phyloP scores from a whole-genome alignment of 1,140 invertebrate species.

The Drosophila virilis region DNA sequence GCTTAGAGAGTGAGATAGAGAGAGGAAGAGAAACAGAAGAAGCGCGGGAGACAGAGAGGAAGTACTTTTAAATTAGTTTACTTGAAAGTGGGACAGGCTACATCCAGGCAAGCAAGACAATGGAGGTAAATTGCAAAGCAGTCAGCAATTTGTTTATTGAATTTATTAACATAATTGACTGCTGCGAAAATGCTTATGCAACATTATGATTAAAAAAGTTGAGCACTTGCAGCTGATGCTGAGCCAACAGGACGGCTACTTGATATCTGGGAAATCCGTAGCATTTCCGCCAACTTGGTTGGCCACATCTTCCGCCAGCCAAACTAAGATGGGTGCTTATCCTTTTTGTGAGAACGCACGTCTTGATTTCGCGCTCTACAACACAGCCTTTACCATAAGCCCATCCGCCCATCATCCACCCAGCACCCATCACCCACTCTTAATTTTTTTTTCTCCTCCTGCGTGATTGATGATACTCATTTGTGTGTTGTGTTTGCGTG shows the following conservation, averaged over 20 bases:
- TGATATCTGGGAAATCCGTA: slow-evolving; percentile 52
- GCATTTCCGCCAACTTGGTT: slow-evolving; percentile 32
- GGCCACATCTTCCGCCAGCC: slow-evolving; percentile 47
- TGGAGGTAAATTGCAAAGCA: slow-evolving; percentile 5
- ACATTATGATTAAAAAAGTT: slow-evolving; percentile 69
- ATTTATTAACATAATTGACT: slow-evolving; percentile 81
- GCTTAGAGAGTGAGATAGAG: slow-evolving; percentile 40
- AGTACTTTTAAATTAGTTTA: slow-evolving; percentile 21
- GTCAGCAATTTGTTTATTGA: slow-evolving; percentile 67
- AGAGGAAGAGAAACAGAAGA: not conserved
- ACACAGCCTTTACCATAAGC: no score
- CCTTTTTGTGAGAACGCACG: slow-evolving; percentile 46
- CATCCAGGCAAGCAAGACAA: slow-evolving; percentile 41
- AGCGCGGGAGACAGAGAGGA: slow-evolving; percentile 13
- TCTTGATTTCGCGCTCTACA: slow-evolving; percentile 4
- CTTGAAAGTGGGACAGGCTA: slow-evolving; percentile 42
- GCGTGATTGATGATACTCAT: slow-evolving; percentile 78
- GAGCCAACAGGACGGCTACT: slow-evolving; percentile 33
- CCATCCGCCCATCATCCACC: no score
- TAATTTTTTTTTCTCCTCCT: slow-evolving; percentile 10
- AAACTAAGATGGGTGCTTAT: slow-evolving; percentile 63
- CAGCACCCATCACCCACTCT: not conserved
- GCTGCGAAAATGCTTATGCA: slow-evolving; percentile 36
- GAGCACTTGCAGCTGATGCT: slow-evolving; percentile 44
- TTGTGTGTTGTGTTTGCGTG: slow-evolving; percentile 54